phyloP scores from a whole-genome alignment of 2,888 invertebrate species.

The Hanleya hanleyi region DNA sequence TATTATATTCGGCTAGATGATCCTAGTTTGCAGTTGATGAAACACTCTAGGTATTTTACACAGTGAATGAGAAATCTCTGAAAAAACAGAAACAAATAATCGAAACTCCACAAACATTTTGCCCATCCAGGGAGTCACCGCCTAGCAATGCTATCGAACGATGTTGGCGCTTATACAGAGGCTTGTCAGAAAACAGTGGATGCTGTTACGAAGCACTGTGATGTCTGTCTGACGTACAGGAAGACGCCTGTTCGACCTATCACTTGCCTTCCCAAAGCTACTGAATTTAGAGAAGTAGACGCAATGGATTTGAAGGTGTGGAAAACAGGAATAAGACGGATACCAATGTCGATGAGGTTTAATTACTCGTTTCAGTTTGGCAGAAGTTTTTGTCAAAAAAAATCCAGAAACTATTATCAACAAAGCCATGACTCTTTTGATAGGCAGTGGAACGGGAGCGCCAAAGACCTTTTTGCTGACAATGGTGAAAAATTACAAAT shows the following conservation, averaged over 20 bases:
- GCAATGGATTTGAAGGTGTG: conserved; percentile 19
- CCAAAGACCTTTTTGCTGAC: no score
- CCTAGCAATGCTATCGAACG: conserved; percentile 8
- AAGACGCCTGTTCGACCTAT: conserved; percentile 13
- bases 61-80: no score
- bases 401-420: no score
- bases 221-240: conserved; percentile 7
- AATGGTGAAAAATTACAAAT: no score
- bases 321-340: no score
- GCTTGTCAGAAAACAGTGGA: not conserved
- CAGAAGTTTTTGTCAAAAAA: no score
- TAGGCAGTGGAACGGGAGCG: no score
- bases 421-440: no score
- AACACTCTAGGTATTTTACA: no score
- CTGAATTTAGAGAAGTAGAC: conserved; percentile 9
- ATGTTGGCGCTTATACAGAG: conserved; percentile 7
- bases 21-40: not conserved
- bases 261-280: conserved; percentile 6
- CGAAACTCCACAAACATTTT: conserved; percentile 10
- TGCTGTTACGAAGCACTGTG: not conserved
- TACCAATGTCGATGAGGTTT: no score
- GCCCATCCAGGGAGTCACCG: conserved; percentile 9
- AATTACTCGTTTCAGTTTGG: no score
- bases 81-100: not conserved
- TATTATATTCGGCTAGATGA: conserved; percentile 35